Evolutionary conservation across 1,140 invertebrate species (phyloP), one percentile per base, ranked within the genome.

Genomic region (Arctopsyche grandis): DNA sequence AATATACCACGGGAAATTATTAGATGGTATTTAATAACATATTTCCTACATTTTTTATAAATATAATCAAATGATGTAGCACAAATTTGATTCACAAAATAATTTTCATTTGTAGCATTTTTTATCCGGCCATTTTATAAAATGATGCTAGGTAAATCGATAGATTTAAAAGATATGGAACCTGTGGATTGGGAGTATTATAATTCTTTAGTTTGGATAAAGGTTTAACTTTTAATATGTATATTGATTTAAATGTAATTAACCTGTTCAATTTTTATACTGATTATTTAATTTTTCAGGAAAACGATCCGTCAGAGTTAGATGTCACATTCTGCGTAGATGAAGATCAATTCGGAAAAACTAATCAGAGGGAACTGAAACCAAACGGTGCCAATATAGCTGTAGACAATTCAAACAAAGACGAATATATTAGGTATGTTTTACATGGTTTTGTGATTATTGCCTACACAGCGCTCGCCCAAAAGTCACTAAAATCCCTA

Each of bases 91-190:
- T 66, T 66, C 5, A 69, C 16, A 79, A 22, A 69, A 69, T 58
- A 48, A 46, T 76, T 58, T 74, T 83, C 76, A 80, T 70, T 83
- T 82, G 69, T 66, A 97, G 97, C 97, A 63, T 99, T 99, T 88
- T 99, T 99, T 88, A 99, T 99, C 88, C 93, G 98, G 85, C 98
- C 98, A 82, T 99, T 99, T 89, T 99, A 99, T 88, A 99, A 99
- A 90, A 99, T 99, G 98, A 99, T 99, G 97, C 87, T 99, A 81
- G 92, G 92, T 75, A 99, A 99, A 89, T 85, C 92, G 44, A 99
- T 99, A 81, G 95, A 96, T 84, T 88, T 99, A 9, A 95, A 96
- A 87, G 98, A 99, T 87, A 99, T 99, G 98, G 98, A 99, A 88
- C 94, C 96, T 56, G 98, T 99, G 21, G 98, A 99, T 89, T 95